Conservation (phyloP, 2,113 vertebrate genomes). For the Equus quagga region DNA sequence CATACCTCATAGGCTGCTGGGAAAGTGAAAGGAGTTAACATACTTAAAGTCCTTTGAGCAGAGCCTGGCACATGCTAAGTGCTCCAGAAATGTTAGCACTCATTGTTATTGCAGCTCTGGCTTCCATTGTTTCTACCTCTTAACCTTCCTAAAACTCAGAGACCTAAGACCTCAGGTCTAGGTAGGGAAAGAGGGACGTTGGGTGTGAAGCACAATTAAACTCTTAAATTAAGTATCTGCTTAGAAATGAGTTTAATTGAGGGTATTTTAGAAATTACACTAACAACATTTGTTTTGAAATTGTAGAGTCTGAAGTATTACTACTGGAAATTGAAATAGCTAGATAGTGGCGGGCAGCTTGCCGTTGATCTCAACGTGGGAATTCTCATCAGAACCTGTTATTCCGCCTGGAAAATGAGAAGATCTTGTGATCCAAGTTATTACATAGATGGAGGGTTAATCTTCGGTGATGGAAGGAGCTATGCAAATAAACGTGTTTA, state of each 20-base stretch:
- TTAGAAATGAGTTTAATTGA: conserved; percentile 32
- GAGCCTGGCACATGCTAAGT: background rate
- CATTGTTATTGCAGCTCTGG: background rate
- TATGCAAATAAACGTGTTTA: conserved; percentile 50
- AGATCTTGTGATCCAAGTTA: conserved; percentile 45
- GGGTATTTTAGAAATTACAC: background rate
- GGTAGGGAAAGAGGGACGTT: background rate
- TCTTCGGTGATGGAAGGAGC: conserved; percentile 38
- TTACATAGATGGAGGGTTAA: conserved; percentile 10
- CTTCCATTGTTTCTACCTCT: background rate
- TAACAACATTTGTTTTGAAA: conserved; percentile 41
- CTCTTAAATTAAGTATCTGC: background rate
- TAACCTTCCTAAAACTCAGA: background rate
- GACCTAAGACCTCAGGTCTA: background rate
- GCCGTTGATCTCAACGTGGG: background rate
- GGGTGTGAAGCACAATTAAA: background rate
- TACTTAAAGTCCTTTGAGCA: background rate
- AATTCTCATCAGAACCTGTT: conserved; percentile 40
- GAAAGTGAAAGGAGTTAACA: background rate
- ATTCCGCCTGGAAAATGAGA: conserved; percentile 52
- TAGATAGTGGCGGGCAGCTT: background rate
- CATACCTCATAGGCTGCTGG: background rate
- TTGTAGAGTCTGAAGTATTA: background rate
- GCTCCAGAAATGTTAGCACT: background rate
- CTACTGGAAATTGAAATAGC: background rate